Evolutionary conservation across 2,888 invertebrate species (phyloP).

Genomic region (Mystacides longicornis): DNA sequence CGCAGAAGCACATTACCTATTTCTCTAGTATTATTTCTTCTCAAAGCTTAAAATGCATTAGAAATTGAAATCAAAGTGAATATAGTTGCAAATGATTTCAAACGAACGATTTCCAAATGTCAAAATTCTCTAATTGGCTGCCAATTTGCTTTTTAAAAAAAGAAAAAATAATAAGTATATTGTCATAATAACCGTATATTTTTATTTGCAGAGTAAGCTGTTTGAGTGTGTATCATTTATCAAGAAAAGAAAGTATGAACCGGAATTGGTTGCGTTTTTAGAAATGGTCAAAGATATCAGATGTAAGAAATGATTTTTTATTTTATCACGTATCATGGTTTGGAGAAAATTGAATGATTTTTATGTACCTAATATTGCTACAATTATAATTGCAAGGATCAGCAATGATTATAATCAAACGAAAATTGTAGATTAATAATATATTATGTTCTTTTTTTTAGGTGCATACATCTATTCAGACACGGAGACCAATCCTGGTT

Average conservation of each 20-base stretch:
- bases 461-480: conserved; percentile 70
- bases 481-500: conserved; percentile 74
- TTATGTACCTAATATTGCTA: no score
- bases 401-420: no score
- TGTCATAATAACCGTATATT: conserved; percentile 16
- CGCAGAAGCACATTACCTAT: no score
- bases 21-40: no score
- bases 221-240: conserved; percentile 67
- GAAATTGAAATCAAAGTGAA: no score
- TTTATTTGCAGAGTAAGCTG: conserved; percentile 53
- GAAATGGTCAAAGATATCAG: conserved; percentile 74
- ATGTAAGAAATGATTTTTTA: conserved; percentile 46
- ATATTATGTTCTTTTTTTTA: conserved; percentile 30
- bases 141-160: neutral
- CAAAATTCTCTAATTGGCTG: no score
- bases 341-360: no score
- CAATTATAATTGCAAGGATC: no score
- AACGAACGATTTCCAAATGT: no score
- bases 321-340: neutral
- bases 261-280: conserved; percentile 74
- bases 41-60: no score
- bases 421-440: neutral
- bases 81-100: no score
- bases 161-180: neutral
- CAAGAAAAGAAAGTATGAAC: conserved; percentile 59